Base-by-base conservation (phyloP, 2,797 vertebrate genomes). In the Sebastes steindachneri region DNA sequence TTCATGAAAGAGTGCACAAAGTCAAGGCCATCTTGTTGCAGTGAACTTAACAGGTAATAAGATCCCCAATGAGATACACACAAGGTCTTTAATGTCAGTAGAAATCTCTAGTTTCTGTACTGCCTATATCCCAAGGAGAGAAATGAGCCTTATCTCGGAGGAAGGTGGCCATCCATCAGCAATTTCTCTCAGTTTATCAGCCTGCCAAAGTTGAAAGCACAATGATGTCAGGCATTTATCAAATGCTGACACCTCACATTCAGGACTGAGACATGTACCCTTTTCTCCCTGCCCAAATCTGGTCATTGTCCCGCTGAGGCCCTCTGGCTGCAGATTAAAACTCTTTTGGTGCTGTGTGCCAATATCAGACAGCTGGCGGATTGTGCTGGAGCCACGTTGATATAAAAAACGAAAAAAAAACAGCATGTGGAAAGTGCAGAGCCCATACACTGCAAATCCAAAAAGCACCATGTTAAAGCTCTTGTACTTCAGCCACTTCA, bases 141-240 rank as follows among this genome's bases (percentile, higher is more conserved):
- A 95, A 94, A 95, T 91, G 81, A 91, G 81, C 69, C 91, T 94
- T 91, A 94, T 95, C 93, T 89, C 48, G 6, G 75, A 84, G 83
- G 75, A 91, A 77, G 89, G 89, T 82, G 89, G 85, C 90, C 89
- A 95, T 95, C 93, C 90, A 93, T 96, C 95, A 95, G 88, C 84
- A 68, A 85, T 86, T 88, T 89, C 90, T 89, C 80, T 17, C 79
- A 75, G 92, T 93, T 93, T 94, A 95, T 96, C 94, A 92, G 90
- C 77, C 86, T 90, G 86, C 84, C 87, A 78, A 68, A 92, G 84
- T 88, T 64, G 55, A 83, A 88, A 89, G 54, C 65, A 72, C 85
- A 75, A 75, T 92, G 92, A 95, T 94, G 93, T 94, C 88, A 82
- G 83, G 68, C 90, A 95, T 96, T 95, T 88, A 95, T 96, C 95